phyloP scores from a whole-genome alignment of 2,113 vertebrate genomes.

The Xiphias gladius region DNA sequence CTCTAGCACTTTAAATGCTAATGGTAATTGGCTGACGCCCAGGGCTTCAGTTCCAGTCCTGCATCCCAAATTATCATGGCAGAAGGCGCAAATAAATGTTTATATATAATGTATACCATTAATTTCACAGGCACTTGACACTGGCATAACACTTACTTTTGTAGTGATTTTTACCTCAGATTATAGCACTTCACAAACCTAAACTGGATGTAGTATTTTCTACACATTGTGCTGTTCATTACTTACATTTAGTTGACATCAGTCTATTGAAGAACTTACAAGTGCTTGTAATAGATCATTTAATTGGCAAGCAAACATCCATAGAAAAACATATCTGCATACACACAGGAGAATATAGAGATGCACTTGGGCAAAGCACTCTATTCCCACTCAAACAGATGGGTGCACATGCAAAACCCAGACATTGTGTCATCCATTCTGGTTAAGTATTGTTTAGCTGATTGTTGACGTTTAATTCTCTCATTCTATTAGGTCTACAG shows the following conservation, averaged over 20 bases:
- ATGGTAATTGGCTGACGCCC: constrained; percentile 9
- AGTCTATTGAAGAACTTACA: background rate
- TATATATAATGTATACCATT: constrained; percentile 1
- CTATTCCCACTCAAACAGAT: constrained; percentile 14
- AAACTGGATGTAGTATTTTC: background rate
- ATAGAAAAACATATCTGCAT: background rate
- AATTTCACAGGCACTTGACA: constrained; percentile 25
- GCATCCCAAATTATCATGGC: background rate
- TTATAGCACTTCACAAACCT: background rate
- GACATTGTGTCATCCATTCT: constrained; percentile 46
- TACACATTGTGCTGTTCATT: background rate
- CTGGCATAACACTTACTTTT: background rate
- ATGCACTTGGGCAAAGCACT: background rate
- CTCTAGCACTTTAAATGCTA: constrained; percentile 15
- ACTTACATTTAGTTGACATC: background rate
- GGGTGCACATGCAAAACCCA: constrained; percentile 30
- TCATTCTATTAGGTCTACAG: constrained; percentile 65
- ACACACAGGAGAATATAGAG: background rate
- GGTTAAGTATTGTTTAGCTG: constrained; percentile 55
- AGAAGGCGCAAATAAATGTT: constrained; percentile 20
- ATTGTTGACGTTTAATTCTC: constrained; percentile 57
- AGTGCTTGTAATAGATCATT: background rate
- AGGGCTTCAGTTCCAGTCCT: constrained; percentile 22
- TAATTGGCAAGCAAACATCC: background rate
- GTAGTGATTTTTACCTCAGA: background rate